Evolutionary conservation across 2,888 invertebrate genomes (phyloP).

Genomic region (Uloborus plumipes): DNA sequence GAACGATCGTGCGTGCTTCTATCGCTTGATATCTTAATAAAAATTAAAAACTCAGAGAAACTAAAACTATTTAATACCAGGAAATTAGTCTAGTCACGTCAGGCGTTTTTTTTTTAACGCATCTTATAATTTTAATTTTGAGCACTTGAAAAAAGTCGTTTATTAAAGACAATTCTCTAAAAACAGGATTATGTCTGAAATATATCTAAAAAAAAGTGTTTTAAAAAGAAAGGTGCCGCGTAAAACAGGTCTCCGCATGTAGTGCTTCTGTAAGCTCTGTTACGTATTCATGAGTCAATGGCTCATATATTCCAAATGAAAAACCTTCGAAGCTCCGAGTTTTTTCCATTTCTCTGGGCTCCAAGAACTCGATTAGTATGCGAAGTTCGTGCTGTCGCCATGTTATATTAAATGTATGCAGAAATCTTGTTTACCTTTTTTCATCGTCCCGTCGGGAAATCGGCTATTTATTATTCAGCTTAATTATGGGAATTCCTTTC

Average conservation of each 20-base stretch:
- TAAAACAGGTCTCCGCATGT: too few relatives aligned
- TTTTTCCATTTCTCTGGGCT: neutral
- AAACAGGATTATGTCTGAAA: too few relatives aligned
- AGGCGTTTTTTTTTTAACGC: neutral
- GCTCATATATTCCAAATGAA: slow-evolving; percentile 33
- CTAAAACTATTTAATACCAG: slow-evolving; percentile 18
- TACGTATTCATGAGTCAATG: slow-evolving; percentile 50
- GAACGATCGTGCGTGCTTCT: neutral
- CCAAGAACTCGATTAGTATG: neutral
- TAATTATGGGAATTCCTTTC: too few relatives aligned
- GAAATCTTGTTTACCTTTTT: neutral
- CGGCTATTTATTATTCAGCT: too few relatives aligned
- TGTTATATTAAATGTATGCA: slow-evolving; percentile 2
- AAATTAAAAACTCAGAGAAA: neutral
- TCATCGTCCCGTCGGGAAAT: neutral
- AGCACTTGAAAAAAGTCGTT: too few relatives aligned
- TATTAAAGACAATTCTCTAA: too few relatives aligned
- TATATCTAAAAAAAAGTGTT: too few relatives aligned
- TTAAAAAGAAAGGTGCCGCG: too few relatives aligned
- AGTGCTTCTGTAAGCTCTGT: slow-evolving; percentile 28
- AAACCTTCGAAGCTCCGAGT: neutral
- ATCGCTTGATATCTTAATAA: neutral
- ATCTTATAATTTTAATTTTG: too few relatives aligned
- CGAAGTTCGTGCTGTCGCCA: neutral
- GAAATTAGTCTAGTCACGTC: slow-evolving; percentile 55